A percentile compares a stretch with the other conserved stretches of the same genome.
Conservation (phyloP, 2,113 vertebrate species). For the Paedocypris sp. region DNA sequence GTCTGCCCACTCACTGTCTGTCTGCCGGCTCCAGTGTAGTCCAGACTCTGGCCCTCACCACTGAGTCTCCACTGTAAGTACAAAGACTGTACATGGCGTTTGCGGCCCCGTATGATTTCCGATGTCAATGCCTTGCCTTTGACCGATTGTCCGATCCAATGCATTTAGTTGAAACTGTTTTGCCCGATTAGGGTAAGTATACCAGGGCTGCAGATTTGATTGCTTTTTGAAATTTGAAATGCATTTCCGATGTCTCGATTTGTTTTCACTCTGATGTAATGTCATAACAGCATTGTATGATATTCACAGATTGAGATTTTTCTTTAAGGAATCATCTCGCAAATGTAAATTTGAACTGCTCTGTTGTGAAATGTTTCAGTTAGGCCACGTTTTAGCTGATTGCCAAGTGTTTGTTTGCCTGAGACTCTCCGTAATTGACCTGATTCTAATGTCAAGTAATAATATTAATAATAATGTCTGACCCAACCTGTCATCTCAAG, state of each 20-base stretch:
- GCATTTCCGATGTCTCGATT: slow-evolving; percentile 29
- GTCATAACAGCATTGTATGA: slow-evolving; percentile 20
- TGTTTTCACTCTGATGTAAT: slow-evolving; percentile 39
- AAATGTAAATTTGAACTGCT: neutral
- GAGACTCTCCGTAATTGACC: neutral
- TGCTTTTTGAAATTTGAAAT: too few relatives aligned
- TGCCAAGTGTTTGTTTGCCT: neutral
- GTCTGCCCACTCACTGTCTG: slow-evolving; percentile 87
- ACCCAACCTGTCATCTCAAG: slow-evolving; percentile 61
- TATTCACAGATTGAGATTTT: slow-evolving; percentile 25
- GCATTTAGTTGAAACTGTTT: slow-evolving; percentile 46
- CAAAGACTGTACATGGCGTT: slow-evolving; percentile 55
- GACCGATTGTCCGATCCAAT: slow-evolving; percentile 45
- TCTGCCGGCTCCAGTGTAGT: slow-evolving; percentile 85
- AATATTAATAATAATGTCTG: slow-evolving; percentile 8
- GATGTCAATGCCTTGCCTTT: slow-evolving; percentile 48
- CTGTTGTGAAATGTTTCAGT: neutral
- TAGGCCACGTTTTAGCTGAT: too few relatives aligned
- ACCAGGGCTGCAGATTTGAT: slow-evolving; percentile 37
- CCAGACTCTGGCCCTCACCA: slow-evolving; percentile 86
- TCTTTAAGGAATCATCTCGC: neutral
- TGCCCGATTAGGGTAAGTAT: slow-evolving; percentile 63
- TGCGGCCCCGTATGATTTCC: slow-evolving; percentile 39
- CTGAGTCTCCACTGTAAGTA: slow-evolving; percentile 98
- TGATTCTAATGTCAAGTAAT: neutral